Evolutionary conservation across 1,140 invertebrate genomes (phyloP).

Genomic region (Saccostrea echinata): DNA sequence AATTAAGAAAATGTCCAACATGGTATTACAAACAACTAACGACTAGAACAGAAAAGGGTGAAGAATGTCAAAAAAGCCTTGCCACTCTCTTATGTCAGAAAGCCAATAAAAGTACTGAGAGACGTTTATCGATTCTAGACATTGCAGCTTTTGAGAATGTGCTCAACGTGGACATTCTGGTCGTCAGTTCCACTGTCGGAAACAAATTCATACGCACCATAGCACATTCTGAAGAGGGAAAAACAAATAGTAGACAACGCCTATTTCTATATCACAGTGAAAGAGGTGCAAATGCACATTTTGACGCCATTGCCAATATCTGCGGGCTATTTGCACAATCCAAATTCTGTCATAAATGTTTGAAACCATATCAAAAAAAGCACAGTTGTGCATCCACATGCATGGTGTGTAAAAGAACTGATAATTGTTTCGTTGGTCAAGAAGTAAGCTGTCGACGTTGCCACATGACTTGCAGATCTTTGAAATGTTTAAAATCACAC

Average conservation of each 20-base stretch:
- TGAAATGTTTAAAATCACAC: slow-evolving; percentile 34
- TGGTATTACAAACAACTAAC: slow-evolving; percentile 37
- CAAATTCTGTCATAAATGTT: slow-evolving; percentile 42
- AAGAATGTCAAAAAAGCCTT: slow-evolving; percentile 11
- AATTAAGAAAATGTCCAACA: slow-evolving; percentile 20
- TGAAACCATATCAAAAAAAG: slow-evolving; percentile 35
- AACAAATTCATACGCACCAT: slow-evolving; percentile 42
- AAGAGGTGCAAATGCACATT: slow-evolving; percentile 21
- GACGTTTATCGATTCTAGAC: slow-evolving; percentile 20
- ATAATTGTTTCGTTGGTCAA: neutral
- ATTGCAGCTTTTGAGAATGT: slow-evolving; percentile 45
- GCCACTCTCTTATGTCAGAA: neutral
- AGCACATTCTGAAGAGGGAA: neutral
- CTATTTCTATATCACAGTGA: slow-evolving; percentile 35
- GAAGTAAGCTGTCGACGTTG: slow-evolving; percentile 31
- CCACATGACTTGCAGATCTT: slow-evolving; percentile 38
- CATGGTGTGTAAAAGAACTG: slow-evolving; percentile 15
- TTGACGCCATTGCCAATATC: slow-evolving; percentile 41
- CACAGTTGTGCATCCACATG: slow-evolving; percentile 28
- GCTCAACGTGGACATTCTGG: slow-evolving; percentile 36
- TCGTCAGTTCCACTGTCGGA: slow-evolving; percentile 38
- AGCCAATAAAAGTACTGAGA: slow-evolving; percentile 11
- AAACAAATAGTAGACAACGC: neutral
- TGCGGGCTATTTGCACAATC: slow-evolving; percentile 40
- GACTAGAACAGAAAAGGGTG: neutral